Percentiles rank a stretch among this genome's conserved stretches.
Evolutionary conservation across 2,797 vertebrate species (phyloP).

Genomic region (Falco peregrinus): DNA sequence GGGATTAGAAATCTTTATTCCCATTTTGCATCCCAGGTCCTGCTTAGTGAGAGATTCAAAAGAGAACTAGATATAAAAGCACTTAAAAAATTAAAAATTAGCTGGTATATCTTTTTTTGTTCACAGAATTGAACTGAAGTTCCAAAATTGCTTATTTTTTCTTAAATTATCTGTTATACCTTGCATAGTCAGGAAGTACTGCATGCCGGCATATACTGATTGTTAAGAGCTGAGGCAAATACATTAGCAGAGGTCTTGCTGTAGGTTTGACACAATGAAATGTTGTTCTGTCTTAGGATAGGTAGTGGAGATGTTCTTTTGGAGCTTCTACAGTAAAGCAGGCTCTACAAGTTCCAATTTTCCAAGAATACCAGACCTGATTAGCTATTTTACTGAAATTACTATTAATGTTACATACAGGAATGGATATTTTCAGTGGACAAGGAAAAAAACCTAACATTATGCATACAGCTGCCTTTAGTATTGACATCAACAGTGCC

Average conservation of each 20-base stretch:
- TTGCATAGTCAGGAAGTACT: neutral
- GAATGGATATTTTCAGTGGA: neutral
- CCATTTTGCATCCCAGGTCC: neutral
- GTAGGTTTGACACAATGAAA: neutral
- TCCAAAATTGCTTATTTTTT: neutral
- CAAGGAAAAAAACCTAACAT: neutral
- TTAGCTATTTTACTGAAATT: neutral
- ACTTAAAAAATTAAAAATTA: no score
- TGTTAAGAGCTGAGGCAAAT: neutral
- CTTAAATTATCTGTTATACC: neutral
- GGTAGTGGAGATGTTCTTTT: neutral
- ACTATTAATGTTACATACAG: neutral
- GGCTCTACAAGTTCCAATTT: neutral
- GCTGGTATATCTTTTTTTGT: neutral
- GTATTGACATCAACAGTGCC: neutral
- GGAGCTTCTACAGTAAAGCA: neutral
- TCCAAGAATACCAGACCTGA: neutral
- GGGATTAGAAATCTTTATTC: slow-evolving; percentile 60
- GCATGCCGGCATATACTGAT: neutral
- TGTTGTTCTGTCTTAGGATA: neutral
- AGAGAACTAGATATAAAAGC: neutral
- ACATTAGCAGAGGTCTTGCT: neutral
- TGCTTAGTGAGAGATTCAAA: neutral
- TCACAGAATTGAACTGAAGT: neutral
- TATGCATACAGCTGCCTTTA: neutral